Percentiles rank a stretch among this genome's conserved stretches.
Conservation (phyloP, 2,113 vertebrate genomes). For the Caloenas nicobarica region DNA sequence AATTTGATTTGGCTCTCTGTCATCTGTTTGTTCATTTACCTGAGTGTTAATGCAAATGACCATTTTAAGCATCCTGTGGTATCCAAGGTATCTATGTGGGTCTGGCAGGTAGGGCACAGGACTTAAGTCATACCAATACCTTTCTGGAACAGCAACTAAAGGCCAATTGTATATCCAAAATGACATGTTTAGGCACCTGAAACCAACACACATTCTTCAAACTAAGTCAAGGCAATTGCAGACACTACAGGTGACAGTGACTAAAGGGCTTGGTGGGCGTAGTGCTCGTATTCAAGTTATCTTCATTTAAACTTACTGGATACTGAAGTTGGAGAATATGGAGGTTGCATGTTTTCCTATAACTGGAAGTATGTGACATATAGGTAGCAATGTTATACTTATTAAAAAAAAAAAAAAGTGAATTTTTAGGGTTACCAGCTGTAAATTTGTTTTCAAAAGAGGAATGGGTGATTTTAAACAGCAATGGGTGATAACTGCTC, state of each 20-base stretch:
- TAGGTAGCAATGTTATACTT: accelerated
- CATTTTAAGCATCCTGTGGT: not conserved
- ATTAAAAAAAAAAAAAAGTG: not conserved
- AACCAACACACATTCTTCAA: not conserved
- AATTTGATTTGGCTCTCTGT: not conserved
- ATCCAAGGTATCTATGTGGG: not conserved
- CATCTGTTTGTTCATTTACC: not conserved
- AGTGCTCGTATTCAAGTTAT: not conserved
- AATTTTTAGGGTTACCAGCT: not conserved
- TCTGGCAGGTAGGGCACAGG: not conserved
- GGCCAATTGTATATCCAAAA: accelerated
- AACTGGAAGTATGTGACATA: not conserved
- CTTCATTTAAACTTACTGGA: not conserved
- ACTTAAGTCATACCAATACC: accelerated
- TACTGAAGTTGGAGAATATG: not conserved
- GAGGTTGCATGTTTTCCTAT: not conserved
- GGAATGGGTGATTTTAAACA: not conserved
- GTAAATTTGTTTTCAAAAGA: not conserved
- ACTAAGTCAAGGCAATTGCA: not conserved
- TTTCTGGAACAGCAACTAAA: not conserved
- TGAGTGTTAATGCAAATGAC: not conserved
- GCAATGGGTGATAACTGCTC: not conserved
- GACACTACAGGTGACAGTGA: not conserved
- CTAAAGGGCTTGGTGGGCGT: not conserved
- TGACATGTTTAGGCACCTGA: not conserved